Percentiles rank a stretch among this genome's conserved stretches.
Conservation (phyloP, 2,888 invertebrate species). For the Danaus chrysippus region DNA sequence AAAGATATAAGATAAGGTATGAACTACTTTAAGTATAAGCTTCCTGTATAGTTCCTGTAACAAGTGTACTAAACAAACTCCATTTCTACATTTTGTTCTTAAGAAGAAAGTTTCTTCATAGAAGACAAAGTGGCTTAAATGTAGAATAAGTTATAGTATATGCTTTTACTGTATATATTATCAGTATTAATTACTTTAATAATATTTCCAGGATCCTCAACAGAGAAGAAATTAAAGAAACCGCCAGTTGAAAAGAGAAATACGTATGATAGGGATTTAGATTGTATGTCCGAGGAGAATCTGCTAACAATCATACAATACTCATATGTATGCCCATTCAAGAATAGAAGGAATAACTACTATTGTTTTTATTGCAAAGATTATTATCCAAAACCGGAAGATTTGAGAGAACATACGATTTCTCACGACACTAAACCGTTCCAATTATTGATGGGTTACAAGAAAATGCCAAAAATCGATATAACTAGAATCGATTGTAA, state of each 20-base stretch:
- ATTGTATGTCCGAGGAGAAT: slow-evolving; percentile 71
- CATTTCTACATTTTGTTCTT: too few relatives aligned
- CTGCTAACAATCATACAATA: slow-evolving; percentile 65
- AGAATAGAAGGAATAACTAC: slow-evolving; percentile 66
- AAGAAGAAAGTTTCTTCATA: too few relatives aligned
- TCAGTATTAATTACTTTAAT: neutral
- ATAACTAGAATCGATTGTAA: slow-evolving; percentile 67
- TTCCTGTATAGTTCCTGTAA: too few relatives aligned
- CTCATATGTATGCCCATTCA: slow-evolving; percentile 69
- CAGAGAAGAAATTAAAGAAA: slow-evolving; percentile 24
- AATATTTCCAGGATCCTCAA: slow-evolving; percentile 20
- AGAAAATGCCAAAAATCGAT: slow-evolving; percentile 70
- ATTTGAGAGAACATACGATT: slow-evolving; percentile 62
- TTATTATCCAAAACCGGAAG: slow-evolving; percentile 68
- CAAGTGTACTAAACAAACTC: too few relatives aligned
- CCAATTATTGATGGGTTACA: slow-evolving; percentile 65
- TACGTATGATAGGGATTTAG: slow-evolving; percentile 62
- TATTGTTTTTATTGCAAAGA: slow-evolving; percentile 73
- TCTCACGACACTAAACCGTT: slow-evolving; percentile 69
- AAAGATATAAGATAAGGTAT: too few relatives aligned
- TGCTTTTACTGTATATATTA: neutral
- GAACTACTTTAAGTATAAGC: too few relatives aligned
- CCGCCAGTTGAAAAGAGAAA: slow-evolving; percentile 56
- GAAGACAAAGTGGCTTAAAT: too few relatives aligned
- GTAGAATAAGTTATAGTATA: too few relatives aligned